These are phyloP conservation scores for Junonia oenone DNA, from an alignment of 2,888 invertebrate genomes.

Conservation along the genomic window DNA sequence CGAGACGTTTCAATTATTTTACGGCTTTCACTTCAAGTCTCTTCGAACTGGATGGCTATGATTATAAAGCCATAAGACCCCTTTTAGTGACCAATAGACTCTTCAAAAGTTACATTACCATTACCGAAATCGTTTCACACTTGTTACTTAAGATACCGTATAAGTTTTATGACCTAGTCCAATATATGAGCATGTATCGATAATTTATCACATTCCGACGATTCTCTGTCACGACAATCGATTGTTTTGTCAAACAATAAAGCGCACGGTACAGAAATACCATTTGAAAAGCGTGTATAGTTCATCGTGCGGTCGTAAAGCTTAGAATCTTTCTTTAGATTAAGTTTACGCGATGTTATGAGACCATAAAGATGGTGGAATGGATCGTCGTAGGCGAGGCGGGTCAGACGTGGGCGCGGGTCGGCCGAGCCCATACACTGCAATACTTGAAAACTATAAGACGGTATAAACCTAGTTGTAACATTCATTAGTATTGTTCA, in stretches of 20 bases:
- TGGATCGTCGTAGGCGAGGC: conserved; percentile 42
- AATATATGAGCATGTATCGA: neutral
- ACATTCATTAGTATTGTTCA: conserved; percentile 4
- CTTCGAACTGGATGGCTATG: neutral
- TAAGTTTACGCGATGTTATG: conserved; percentile 52
- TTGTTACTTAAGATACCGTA: neutral
- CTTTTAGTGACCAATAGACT: neutral
- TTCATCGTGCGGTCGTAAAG: conserved; percentile 50
- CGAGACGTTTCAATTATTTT: conserved; percentile 54
- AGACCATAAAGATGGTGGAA: conserved; percentile 47
- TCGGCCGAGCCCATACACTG: conserved; percentile 25
- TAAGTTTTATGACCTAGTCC: neutral
- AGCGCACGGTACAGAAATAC: conserved; percentile 28
- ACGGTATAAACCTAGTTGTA: conserved; percentile 10
- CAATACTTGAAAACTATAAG: conserved; percentile 9
- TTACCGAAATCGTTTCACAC: neutral
- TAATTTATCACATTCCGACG: neutral
- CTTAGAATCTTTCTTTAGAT: conserved; percentile 53
- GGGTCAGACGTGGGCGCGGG: conserved; percentile 47
- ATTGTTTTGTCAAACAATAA: conserved; percentile 41
- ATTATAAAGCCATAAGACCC: neutral
- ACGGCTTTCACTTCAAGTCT: conserved; percentile 24
- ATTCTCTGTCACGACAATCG: conserved; percentile 19
- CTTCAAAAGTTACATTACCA: neutral
- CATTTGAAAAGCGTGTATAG: conserved; percentile 21